Evolutionary conservation across 1,140 invertebrate species (phyloP), one percentile per base, ranked within the genome.

Genomic region (Temnothorax curvispinosus): DNA sequence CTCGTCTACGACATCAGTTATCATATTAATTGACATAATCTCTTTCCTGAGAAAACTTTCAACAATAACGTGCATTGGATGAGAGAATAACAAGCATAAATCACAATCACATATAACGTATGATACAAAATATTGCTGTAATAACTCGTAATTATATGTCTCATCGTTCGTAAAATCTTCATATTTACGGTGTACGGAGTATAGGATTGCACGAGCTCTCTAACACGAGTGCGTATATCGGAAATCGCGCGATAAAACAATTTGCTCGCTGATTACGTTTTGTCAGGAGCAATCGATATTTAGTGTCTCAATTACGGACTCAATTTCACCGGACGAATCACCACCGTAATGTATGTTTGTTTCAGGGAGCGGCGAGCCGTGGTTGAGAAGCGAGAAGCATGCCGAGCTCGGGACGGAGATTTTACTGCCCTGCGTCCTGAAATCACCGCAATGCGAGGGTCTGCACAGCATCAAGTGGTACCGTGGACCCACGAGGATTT

Each of bases 381-480:
- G 94, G 94, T 86, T 94, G 87, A 95, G 93, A 81, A 95, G 93
- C 50, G 94, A 94, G 78, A 94, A 94, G 88, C 91, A 93, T 69
- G 95, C 92, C 11, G 95, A 95, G 90, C 95, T 93, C 92, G 98
- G 98, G 3, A 96, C 97, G 27, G 97, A 97, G 47, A 97, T 98
- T 38, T 95, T 96, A 35, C 95, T 98, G 56, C 96, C 97, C 2
- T 98, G 98, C 95, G 96, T 96, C 32, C 97, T 98, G 84, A 97
- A 98, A 93, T 96, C 96, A 74, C 96, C 96, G 11, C 96, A 97
- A 88, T 99, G 98, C 92, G 97, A 98, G 1, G 97, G 97, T 64
- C 96, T 98, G 90, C 98, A 98, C 95, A 98, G 97, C 92, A 97
- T 98, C 91, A 98, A 98, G 95, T 99, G 98, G 98, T 98, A 98